phyloP scores from a whole-genome alignment of 2,113 vertebrate genomes.

The Tragelaphus scriptus region DNA sequence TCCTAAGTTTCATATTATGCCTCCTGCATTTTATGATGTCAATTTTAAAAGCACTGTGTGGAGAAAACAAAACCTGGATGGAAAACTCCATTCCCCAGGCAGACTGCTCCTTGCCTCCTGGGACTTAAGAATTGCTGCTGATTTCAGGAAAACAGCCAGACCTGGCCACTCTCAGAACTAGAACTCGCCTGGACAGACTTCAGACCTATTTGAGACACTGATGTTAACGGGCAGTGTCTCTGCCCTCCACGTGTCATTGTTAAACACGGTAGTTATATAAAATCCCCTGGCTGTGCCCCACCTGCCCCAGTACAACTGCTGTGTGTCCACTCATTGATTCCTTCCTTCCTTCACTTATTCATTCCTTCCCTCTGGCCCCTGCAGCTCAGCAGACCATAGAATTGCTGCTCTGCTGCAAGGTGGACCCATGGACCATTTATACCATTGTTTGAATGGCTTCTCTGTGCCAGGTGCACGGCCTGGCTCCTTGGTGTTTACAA shows the following conservation, averaged over 20 bases:
- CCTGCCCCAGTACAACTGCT: neutral
- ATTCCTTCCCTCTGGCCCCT: neutral
- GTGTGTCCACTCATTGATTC: neutral
- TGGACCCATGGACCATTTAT: neutral
- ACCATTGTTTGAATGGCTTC: neutral
- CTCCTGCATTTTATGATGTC: neutral
- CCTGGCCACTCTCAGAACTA: too few species aligned
- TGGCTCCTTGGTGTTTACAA: neutral
- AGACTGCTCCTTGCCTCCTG: neutral
- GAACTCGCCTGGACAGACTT: neutral
- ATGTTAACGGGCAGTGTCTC: too few species aligned
- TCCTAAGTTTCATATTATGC: neutral
- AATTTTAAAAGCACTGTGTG: neutral
- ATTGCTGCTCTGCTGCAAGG: neutral
- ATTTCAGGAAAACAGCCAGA: neutral
- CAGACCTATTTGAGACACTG: neutral
- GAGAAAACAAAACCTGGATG: neutral
- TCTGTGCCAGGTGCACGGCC: neutral
- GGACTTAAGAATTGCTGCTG: rapidly evolving
- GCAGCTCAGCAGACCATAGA: neutral
- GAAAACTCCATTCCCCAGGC: neutral
- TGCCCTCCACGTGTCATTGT: neutral
- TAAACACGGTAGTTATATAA: rapidly evolving
- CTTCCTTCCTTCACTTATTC: neutral
- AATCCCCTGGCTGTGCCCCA: too few species aligned